These are phyloP conservation scores for Drosophila bipectinata DNA, from an alignment of 1,140 invertebrate species.

Conservation along the genomic window DNA sequence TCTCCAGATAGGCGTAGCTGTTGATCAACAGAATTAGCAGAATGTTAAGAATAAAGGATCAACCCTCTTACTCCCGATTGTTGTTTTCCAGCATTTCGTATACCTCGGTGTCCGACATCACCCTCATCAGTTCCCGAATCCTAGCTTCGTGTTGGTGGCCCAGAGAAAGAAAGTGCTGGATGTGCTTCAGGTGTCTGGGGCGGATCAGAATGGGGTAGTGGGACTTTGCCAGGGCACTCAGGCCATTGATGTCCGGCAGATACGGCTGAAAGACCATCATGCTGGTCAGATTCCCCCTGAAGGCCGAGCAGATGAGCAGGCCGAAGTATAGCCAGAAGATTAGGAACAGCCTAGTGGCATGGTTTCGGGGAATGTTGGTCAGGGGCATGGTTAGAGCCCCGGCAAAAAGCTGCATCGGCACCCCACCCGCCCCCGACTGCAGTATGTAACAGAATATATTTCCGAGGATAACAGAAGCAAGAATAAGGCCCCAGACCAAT, in stretches of 20 bases:
- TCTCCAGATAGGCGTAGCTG: slow-evolving; percentile 68
- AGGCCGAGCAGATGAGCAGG: slow-evolving; percentile 69
- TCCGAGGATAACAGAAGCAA: slow-evolving; percentile 45
- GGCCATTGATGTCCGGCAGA: slow-evolving; percentile 65
- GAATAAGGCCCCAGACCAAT: slow-evolving; percentile 59
- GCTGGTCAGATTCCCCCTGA: slow-evolving; percentile 74
- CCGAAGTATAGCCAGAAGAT: slow-evolving; percentile 74
- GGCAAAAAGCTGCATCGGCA: slow-evolving; percentile 55
- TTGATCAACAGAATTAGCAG: neutral
- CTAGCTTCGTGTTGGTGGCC: slow-evolving; percentile 42
- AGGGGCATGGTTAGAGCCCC: slow-evolving; percentile 58
- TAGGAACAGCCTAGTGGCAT: slow-evolving; percentile 58
- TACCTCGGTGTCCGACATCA: slow-evolving; percentile 47
- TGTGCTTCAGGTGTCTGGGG: slow-evolving; percentile 54
- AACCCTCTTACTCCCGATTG: slow-evolving; percentile 39
- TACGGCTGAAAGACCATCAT: slow-evolving; percentile 69
- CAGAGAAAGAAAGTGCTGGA: slow-evolving; percentile 54
- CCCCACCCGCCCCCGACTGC: neutral
- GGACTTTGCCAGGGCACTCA: slow-evolving; percentile 53
- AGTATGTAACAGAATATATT: slow-evolving; percentile 46
- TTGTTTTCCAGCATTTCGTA: slow-evolving; percentile 41
- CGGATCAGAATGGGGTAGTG: slow-evolving; percentile 53
- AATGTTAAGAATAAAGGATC: neutral
- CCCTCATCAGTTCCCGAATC: slow-evolving; percentile 49
- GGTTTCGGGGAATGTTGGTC: slow-evolving; percentile 14